These are phyloP conservation scores for Vanessa cardui DNA, from an alignment of 2,888 invertebrate species.

Conservation along the genomic window DNA sequence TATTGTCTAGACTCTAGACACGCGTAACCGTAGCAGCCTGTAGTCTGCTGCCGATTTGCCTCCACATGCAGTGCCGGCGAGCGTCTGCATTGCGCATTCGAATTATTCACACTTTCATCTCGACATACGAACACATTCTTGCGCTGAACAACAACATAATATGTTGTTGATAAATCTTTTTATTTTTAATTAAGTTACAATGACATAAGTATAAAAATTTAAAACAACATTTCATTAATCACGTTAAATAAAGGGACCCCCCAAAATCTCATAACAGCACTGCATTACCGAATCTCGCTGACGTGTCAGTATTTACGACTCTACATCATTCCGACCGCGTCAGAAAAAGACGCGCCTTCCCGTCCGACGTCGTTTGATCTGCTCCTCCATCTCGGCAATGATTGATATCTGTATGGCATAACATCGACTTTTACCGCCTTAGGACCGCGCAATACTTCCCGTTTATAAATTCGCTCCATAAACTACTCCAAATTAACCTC, in stretches of 20 bases:
- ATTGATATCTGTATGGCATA: slow-evolving; percentile 35
- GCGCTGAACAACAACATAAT: neutral
- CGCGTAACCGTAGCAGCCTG: slow-evolving; percentile 12
- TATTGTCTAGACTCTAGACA: slow-evolving; percentile 28
- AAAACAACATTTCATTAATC: neutral
- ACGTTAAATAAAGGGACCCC: slow-evolving; percentile 16
- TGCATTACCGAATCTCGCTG: neutral
- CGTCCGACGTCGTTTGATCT: slow-evolving; percentile 37
- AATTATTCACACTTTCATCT: neutral
- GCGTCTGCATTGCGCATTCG: slow-evolving; percentile 1
- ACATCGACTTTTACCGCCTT: slow-evolving; percentile 24
- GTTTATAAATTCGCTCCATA: slow-evolving; percentile 37
- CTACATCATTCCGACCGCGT: slow-evolving; percentile 16
- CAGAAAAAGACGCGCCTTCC: slow-evolving; percentile 30
- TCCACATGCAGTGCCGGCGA: neutral
- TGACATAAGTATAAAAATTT: too few species aligned
- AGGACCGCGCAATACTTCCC: slow-evolving; percentile 28
- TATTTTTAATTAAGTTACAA: too few species aligned
- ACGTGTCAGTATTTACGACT: slow-evolving; percentile 24
- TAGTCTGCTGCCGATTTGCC: neutral
- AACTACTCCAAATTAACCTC: slow-evolving; percentile 34
- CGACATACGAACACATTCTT: neutral
- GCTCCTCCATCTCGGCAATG: slow-evolving; percentile 37
- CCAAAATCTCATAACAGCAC: slow-evolving; percentile 12
- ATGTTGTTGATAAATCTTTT: too few species aligned